Percentiles rank a stretch among this genome's conserved stretches.
Conservation (phyloP, 2,888 invertebrate genomes). For the Tetheella fluctuosa region DNA sequence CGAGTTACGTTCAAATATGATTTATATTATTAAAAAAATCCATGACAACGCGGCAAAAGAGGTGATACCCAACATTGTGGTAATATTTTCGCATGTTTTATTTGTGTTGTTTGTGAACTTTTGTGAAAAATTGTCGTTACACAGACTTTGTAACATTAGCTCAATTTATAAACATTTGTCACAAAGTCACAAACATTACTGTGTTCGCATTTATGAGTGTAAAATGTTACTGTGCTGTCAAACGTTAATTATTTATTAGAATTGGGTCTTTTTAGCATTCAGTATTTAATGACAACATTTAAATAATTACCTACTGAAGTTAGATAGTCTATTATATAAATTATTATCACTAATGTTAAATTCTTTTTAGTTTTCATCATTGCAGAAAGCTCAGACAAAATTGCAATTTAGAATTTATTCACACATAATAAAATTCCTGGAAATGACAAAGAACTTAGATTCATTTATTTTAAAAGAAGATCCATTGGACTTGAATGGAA, state of each 20-base stretch:
- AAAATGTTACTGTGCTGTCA: neutral
- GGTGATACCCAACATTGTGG: neutral
- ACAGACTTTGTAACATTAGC: slow-evolving; percentile 20
- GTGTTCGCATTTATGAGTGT: neutral
- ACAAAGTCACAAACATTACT: neutral
- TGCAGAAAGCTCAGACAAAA: too few relatives aligned
- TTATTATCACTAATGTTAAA: too few relatives aligned
- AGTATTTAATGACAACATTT: too few relatives aligned
- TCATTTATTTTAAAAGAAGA: too few relatives aligned
- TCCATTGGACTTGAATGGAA: too few relatives aligned
- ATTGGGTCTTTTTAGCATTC: neutral
- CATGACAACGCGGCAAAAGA: slow-evolving; percentile 9
- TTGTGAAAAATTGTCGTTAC: slow-evolving; percentile 1
- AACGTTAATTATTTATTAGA: neutral
- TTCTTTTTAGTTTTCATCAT: too few relatives aligned
- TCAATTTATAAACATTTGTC: slow-evolving; percentile 13
- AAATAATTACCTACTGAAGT: too few relatives aligned
- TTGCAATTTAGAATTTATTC: too few relatives aligned
- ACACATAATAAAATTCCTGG: too few relatives aligned
- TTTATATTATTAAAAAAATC: slow-evolving; percentile 30
- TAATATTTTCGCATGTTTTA: slow-evolving; percentile 20
- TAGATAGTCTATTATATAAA: too few relatives aligned
- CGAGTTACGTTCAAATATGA: slow-evolving; percentile 25
- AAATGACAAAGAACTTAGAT: too few relatives aligned
- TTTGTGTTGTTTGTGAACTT: slow-evolving; percentile 20